Percentiles rank a stretch among this genome's conserved stretches.
These are phyloP conservation scores for Apotomis betuletana DNA, from an alignment of 2,888 invertebrate species.

Conservation along the genomic window DNA sequence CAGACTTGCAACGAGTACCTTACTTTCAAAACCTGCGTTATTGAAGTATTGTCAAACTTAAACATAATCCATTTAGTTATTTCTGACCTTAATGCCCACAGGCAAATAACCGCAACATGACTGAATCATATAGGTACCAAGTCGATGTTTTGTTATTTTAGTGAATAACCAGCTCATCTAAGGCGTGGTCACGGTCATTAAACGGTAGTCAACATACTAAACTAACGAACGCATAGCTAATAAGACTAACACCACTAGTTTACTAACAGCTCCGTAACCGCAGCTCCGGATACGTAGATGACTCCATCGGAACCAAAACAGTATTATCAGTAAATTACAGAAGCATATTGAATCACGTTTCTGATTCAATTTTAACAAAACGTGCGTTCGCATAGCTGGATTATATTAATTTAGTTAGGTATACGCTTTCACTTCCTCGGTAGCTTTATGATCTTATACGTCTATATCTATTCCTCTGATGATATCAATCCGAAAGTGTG, in stretches of 20 bases:
- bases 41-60: background rate
- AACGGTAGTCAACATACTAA: constrained; percentile 32
- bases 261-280: constrained; percentile 12
- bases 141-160: constrained; percentile 13
- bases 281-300: constrained; percentile 22
- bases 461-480: constrained; percentile 2
- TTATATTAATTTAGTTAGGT: constrained; percentile 27
- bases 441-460: constrained; percentile 25
- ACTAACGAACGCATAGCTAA: constrained; percentile 23
- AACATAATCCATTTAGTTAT: background rate
- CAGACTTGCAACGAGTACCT: too few species aligned
- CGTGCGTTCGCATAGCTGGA: constrained; percentile 26
- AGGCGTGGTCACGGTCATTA: constrained; percentile 38
- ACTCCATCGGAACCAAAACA: constrained; percentile 27
- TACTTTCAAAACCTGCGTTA: background rate
- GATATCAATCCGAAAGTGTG: background rate
- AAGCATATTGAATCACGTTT: constrained; percentile 45
- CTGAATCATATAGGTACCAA: background rate
- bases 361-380: constrained; percentile 42
- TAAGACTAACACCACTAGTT: constrained; percentile 15
- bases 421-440: constrained; percentile 43
- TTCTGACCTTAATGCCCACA: background rate
- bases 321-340: constrained; percentile 23
- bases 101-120: background rate
- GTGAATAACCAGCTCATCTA: constrained; percentile 10